A percentile compares a stretch with the other conserved stretches of the same genome.
Conservation (phyloP, 2,797 vertebrate genomes). For the Alfaro cultratus region DNA sequence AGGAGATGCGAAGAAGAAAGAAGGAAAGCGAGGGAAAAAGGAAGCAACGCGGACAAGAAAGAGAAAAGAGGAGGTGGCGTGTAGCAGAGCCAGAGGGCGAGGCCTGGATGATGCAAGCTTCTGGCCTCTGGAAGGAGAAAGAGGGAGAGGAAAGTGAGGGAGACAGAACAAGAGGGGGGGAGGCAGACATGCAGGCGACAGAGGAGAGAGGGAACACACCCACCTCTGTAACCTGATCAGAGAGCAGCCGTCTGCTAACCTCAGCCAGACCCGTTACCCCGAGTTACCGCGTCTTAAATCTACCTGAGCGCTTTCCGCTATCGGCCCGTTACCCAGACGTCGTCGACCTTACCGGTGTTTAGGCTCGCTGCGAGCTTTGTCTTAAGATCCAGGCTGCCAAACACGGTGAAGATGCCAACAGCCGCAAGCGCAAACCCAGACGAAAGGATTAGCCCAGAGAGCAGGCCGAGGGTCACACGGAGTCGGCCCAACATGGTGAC, state of each 20-base stretch:
- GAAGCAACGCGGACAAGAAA: conserved; percentile 37
- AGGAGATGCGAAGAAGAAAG: conserved; percentile 42
- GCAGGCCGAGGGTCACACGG: conserved; percentile 61
- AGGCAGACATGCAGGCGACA: conserved; percentile 83
- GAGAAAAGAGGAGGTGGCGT: conserved; percentile 53
- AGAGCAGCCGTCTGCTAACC: conserved; percentile 75
- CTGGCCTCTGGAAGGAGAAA: conserved; percentile 60
- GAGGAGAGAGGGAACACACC: conserved; percentile 81
- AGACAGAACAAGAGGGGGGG: conserved; percentile 66
- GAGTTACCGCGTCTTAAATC: conserved; percentile 3
- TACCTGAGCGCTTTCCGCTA: not conserved
- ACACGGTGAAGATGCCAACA: conserved; percentile 18
- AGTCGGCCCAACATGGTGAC: conserved; percentile 67
- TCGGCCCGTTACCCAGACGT: not conserved
- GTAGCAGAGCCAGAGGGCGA: conserved; percentile 68
- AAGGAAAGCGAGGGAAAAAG: conserved; percentile 23
- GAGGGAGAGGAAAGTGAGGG: conserved; percentile 55
- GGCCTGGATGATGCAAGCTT: conserved; percentile 67
- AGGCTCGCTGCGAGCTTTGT: conserved; percentile 59
- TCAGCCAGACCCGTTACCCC: conserved; percentile 52
- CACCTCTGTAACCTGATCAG: conserved; percentile 84
- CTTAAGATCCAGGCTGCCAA: conserved; percentile 39
- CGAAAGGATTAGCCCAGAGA: conserved; percentile 62
- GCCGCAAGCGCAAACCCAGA: conserved; percentile 22
- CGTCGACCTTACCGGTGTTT: conserved; percentile 49